A percentile compares a stretch with the other conserved stretches of the same genome.
Conservation (phyloP, 2,888 invertebrate species). For the Agriotes lineatus region DNA sequence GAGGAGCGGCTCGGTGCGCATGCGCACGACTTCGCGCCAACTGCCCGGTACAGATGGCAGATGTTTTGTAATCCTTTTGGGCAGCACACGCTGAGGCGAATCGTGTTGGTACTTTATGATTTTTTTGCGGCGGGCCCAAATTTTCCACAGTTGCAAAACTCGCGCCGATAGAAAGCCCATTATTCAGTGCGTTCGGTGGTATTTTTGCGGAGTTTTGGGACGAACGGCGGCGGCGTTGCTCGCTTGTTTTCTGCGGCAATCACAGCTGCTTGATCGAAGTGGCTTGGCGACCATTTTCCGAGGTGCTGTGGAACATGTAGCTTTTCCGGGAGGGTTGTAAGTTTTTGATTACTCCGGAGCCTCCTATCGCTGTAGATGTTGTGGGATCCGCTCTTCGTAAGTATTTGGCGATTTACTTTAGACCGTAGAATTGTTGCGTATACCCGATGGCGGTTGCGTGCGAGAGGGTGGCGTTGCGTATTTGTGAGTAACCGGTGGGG, state of each 20-base stretch:
- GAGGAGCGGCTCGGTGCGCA: slow-evolving; percentile 55
- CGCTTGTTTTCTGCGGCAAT: slow-evolving; percentile 45
- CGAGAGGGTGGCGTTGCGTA: slow-evolving; percentile 47
- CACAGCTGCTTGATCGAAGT: slow-evolving; percentile 61
- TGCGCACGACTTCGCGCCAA: slow-evolving; percentile 66
- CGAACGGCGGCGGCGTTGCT: slow-evolving; percentile 20
- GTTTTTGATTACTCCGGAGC: slow-evolving; percentile 24
- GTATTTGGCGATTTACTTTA: slow-evolving; percentile 28
- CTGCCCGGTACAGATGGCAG: slow-evolving; percentile 67
- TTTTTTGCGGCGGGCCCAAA: slow-evolving; percentile 47
- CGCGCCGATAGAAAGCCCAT: slow-evolving; percentile 46
- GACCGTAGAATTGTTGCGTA: slow-evolving; percentile 15
- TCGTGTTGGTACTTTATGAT: slow-evolving; percentile 53
- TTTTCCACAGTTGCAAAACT: slow-evolving; percentile 35
- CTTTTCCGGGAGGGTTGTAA: slow-evolving; percentile 52
- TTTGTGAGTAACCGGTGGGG: slow-evolving; percentile 38
- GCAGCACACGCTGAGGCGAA: slow-evolving; percentile 59
- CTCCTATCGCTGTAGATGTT: slow-evolving; percentile 28
- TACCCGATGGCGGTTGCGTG: slow-evolving; percentile 50
- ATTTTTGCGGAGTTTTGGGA: slow-evolving; percentile 38
- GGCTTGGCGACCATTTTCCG: slow-evolving; percentile 66
- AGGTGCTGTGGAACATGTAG: slow-evolving; percentile 61
- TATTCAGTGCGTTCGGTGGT: slow-evolving; percentile 38
- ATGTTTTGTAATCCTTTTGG: slow-evolving; percentile 66
- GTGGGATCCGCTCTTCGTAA: slow-evolving; percentile 26